Evolutionary conservation across 2,888 invertebrate genomes (phyloP).

Genomic region (Corythucha ciliata): DNA sequence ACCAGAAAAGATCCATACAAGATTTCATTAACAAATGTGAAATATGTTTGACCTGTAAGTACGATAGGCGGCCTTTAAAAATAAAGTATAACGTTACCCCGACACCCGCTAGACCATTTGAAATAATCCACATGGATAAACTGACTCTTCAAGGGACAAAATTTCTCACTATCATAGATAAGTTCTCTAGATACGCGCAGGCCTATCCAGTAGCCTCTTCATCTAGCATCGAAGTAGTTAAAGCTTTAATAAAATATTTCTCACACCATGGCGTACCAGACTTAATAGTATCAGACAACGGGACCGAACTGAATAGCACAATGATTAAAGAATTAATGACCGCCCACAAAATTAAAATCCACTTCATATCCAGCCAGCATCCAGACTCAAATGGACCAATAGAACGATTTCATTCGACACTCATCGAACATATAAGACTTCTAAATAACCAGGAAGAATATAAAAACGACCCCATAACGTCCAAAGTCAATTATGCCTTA

Average conservation of each 20-base stretch:
- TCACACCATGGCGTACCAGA: slow-evolving; percentile 11
- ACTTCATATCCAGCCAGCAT: slow-evolving; percentile 17
- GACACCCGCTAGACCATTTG: slow-evolving; percentile 18
- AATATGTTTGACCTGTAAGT: slow-evolving; percentile 29
- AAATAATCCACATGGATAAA: slow-evolving; percentile 16
- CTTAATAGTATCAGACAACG: slow-evolving; percentile 15
- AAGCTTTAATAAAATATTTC: slow-evolving; percentile 15
- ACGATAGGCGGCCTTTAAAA: slow-evolving; percentile 30
- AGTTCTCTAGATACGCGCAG: slow-evolving; percentile 21
- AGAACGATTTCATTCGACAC: slow-evolving; percentile 19
- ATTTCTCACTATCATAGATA: slow-evolving; percentile 21
- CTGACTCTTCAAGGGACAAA: slow-evolving; percentile 11
- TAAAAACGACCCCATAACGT: background rate
- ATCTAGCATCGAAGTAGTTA: slow-evolving; percentile 12
- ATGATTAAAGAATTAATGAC: slow-evolving; percentile 16
- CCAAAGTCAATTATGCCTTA: slow-evolving; percentile 15
- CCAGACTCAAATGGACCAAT: slow-evolving; percentile 14
- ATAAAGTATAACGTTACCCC: slow-evolving; percentile 25
- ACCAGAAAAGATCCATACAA: slow-evolving; percentile 20
- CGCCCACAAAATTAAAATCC: slow-evolving; percentile 20
- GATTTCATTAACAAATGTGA: slow-evolving; percentile 31
- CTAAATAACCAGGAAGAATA: slow-evolving; percentile 13
- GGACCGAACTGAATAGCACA: slow-evolving; percentile 14
- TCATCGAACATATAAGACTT: slow-evolving; percentile 15
- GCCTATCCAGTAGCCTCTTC: slow-evolving; percentile 12